These are phyloP conservation scores for Corythoichthys haematopterus DNA, from an alignment of 2,113 vertebrate species.

Conservation along the genomic window DNA sequence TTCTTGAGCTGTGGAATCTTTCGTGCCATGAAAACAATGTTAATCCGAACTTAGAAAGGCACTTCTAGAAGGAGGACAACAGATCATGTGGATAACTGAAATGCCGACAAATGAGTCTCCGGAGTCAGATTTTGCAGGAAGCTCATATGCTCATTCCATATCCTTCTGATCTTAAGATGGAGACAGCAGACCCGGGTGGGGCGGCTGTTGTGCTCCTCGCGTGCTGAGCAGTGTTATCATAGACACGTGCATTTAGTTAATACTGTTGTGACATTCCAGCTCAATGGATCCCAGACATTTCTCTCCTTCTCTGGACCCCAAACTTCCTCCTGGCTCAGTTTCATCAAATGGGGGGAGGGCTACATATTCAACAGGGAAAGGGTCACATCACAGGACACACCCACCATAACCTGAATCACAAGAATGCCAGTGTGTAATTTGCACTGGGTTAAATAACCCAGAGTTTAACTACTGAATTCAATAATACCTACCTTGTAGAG, in stretches of 20 bases:
- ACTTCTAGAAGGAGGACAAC: slow-evolving; percentile 34
- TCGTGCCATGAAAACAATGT: slow-evolving; percentile 7
- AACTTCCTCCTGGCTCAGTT: not conserved
- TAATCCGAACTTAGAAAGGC: slow-evolving; percentile 13
- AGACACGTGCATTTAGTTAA: slow-evolving; percentile 47
- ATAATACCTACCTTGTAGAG: not conserved
- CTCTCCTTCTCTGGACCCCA: slow-evolving; percentile 7
- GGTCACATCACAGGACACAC: slow-evolving; percentile 29
- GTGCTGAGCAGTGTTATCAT: slow-evolving; percentile 56
- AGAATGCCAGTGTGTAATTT: slow-evolving; percentile 45
- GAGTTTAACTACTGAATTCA: slow-evolving; percentile 8
- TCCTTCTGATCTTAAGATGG: slow-evolving; percentile 52
- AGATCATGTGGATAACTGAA: slow-evolving; percentile 43
- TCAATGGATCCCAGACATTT: slow-evolving; percentile 56
- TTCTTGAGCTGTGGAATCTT: slow-evolving; percentile 10
- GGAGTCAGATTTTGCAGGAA: slow-evolving; percentile 47
- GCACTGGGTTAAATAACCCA: slow-evolving; percentile 46
- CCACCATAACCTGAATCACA: slow-evolving; percentile 40
- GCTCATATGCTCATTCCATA: slow-evolving; percentile 33
- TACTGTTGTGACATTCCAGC: slow-evolving; percentile 51
- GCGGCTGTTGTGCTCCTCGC: slow-evolving; percentile 32
- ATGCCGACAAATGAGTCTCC: slow-evolving; percentile 29
- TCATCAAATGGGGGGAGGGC: not conserved
- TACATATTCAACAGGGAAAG: not conserved
- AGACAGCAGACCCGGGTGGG: slow-evolving; percentile 29